These are phyloP conservation scores for Turdus rufiventris DNA, from an alignment of 2,113 vertebrate genomes.

Conservation along the genomic window DNA sequence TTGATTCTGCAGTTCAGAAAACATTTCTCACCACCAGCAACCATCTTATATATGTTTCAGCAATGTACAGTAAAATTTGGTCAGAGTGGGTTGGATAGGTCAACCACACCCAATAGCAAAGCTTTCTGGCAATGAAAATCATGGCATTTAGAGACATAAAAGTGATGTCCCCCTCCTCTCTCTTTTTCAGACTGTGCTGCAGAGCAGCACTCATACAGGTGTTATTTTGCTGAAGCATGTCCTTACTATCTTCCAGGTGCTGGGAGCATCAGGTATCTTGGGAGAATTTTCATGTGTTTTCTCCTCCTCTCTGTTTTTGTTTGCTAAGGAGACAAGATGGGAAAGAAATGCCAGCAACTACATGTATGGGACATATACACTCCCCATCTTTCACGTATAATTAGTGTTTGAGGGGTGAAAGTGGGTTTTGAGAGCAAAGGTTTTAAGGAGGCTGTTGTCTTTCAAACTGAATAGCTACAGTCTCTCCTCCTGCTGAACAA, in stretches of 20 bases:
- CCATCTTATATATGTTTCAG: background rate
- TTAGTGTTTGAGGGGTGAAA: background rate
- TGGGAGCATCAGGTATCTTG: background rate
- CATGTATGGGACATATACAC: rapidly evolving
- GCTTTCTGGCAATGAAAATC: background rate
- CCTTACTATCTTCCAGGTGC: background rate
- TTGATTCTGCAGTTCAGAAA: background rate
- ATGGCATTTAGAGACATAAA: background rate
- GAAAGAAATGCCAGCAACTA: background rate
- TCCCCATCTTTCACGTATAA: background rate
- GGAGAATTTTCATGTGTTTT: background rate
- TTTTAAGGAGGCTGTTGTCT: background rate
- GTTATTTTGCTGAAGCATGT: background rate
- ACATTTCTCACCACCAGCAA: background rate
- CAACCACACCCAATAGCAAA: background rate
- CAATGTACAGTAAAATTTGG: background rate
- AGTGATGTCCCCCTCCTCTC: rapidly evolving
- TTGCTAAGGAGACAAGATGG: background rate
- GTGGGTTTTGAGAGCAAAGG: background rate
- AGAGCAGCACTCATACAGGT: background rate
- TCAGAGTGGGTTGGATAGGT: background rate
- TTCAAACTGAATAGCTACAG: background rate
- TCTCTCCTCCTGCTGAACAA: background rate
- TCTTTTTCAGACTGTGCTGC: background rate
- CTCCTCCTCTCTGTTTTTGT: background rate